Conservation (phyloP, 2,113 vertebrate genomes). For the Strix aluco region DNA sequence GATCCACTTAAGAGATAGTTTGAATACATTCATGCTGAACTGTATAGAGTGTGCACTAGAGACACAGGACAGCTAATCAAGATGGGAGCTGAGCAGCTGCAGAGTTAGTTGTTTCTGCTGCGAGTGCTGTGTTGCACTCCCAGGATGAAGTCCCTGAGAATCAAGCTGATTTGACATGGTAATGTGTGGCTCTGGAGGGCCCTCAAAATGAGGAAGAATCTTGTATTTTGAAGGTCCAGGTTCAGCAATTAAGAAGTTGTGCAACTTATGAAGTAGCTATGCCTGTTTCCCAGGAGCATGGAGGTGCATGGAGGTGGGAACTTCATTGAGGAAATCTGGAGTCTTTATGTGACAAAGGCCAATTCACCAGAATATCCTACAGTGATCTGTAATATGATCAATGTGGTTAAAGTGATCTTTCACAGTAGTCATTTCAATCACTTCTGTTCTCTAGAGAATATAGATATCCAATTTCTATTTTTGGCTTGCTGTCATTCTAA, state of each 20-base stretch:
- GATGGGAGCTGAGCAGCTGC: background rate
- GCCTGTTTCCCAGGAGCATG: background rate
- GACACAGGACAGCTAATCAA: background rate
- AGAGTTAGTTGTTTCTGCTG: background rate
- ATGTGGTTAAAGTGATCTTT: background rate
- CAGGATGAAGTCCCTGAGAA: background rate
- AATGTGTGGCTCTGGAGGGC: background rate
- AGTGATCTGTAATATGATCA: background rate
- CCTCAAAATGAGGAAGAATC: background rate
- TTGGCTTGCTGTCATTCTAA: background rate
- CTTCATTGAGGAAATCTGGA: background rate
- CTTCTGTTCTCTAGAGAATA: background rate
- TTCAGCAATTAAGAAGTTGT: background rate
- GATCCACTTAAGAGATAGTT: background rate
- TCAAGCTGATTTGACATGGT: background rate
- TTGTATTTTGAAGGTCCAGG: background rate
- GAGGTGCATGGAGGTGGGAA: background rate
- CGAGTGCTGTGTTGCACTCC: background rate
- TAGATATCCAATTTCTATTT: background rate
- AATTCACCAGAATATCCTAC: background rate
- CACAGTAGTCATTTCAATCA: conserved; percentile 6
- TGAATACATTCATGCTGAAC: background rate
- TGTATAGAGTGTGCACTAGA: background rate
- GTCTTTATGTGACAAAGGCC: background rate
- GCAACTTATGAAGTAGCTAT: background rate